Evolutionary conservation across 2,888 invertebrate species (phyloP).

Genomic region (Eristalinus aeneus): DNA sequence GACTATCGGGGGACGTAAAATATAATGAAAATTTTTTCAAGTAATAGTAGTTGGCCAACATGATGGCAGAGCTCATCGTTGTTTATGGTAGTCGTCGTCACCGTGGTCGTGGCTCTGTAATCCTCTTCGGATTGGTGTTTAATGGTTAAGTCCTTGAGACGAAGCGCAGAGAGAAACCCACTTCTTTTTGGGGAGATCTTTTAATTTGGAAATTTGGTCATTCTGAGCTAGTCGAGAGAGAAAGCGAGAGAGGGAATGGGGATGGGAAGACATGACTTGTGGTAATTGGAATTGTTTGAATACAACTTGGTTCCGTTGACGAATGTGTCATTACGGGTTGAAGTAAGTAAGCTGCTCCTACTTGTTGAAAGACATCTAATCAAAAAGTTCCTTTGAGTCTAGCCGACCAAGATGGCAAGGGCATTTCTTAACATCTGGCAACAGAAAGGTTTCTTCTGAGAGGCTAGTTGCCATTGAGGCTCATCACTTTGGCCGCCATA

Average conservation of each 20-base stretch:
- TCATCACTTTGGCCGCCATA: too few relatives aligned
- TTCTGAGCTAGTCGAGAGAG: background rate
- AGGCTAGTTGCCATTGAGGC: too few relatives aligned
- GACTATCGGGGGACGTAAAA: constrained; percentile 63
- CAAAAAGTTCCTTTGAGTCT: too few relatives aligned
- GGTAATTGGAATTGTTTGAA: background rate
- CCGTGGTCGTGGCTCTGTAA: constrained; percentile 28
- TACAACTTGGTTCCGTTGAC: background rate
- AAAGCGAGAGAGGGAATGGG: background rate
- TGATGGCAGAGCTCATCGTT: constrained; percentile 36
- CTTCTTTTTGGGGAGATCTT: background rate
- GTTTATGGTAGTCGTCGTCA: constrained; percentile 16
- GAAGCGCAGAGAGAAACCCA: background rate
- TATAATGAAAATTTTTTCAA: constrained; percentile 59
- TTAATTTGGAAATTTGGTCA: background rate
- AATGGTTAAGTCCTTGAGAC: constrained; percentile 39
- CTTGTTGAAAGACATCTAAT: too few relatives aligned
- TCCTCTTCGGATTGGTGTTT: constrained; percentile 59
- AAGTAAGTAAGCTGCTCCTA: too few relatives aligned
- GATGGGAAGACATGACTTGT: background rate
- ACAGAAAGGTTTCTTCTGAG: too few relatives aligned
- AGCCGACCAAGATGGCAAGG: too few relatives aligned
- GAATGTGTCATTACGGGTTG: background rate
- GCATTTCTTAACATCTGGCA: too few relatives aligned
- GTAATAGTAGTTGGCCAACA: constrained; percentile 11